phyloP scores from a whole-genome alignment of 2,888 invertebrate genomes.

The Steinernema scapterisci region DNA sequence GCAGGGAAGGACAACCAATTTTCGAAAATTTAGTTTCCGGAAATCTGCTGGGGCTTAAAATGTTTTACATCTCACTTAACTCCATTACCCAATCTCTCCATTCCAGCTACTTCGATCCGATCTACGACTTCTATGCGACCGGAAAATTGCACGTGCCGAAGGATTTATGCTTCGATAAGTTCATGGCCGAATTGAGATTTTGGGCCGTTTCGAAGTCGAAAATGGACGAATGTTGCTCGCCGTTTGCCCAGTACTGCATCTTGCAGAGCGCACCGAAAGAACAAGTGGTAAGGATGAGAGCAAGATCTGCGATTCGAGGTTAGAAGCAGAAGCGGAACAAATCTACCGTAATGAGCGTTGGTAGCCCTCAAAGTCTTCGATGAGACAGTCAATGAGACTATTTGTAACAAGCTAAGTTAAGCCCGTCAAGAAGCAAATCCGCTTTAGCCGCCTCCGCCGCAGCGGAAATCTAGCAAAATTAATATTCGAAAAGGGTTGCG shows the following conservation, averaged over 20 bases:
- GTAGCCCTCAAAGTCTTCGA: too few relatives aligned
- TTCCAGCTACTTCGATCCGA: conserved; percentile 65
- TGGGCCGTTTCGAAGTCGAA: conserved; percentile 65
- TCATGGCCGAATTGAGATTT: conserved; percentile 66
- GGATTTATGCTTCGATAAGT: conserved; percentile 66
- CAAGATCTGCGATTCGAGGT: too few relatives aligned
- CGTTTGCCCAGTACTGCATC: conserved; percentile 62
- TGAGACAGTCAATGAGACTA: too few relatives aligned
- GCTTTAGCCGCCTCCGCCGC: too few relatives aligned
- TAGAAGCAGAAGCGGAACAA: too few relatives aligned
- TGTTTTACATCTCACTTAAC: not conserved
- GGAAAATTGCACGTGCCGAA: conserved; percentile 66
- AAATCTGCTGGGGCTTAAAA: not conserved
- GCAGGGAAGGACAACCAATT: not conserved
- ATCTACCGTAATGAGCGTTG: too few relatives aligned
- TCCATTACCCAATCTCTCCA: not conserved
- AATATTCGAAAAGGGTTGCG: too few relatives aligned
- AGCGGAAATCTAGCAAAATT: too few relatives aligned
- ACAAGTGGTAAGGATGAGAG: conserved; percentile 16
- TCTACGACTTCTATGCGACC: conserved; percentile 66
- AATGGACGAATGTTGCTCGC: conserved; percentile 67
- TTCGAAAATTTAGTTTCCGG: not conserved
- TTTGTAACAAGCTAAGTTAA: too few relatives aligned
- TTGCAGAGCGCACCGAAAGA: conserved; percentile 25
- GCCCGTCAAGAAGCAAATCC: too few relatives aligned